phyloP scores from a whole-genome alignment of 2,888 invertebrate species.

The Sycophila texana region DNA sequence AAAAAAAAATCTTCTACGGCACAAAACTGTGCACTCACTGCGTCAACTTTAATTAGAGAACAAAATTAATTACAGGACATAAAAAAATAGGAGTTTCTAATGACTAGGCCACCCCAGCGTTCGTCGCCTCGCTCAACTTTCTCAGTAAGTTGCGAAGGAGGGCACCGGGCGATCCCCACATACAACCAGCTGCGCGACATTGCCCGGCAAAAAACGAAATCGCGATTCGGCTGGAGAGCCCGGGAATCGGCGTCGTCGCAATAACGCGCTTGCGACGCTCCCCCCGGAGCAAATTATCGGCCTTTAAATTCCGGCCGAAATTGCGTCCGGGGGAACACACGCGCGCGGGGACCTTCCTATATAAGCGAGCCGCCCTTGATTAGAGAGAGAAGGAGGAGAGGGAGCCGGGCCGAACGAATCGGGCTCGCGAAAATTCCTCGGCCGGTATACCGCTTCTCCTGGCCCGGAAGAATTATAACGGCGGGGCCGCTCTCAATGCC shows the following conservation, averaged over 20 bases:
- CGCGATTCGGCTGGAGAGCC: background rate
- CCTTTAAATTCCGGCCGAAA: slow-evolving; percentile 51
- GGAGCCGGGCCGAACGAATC: slow-evolving; percentile 34
- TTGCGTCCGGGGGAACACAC: slow-evolving; percentile 21
- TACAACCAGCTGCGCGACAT: background rate
- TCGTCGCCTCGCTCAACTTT: no score
- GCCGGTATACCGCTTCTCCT: background rate
- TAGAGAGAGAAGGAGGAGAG: slow-evolving; percentile 13
- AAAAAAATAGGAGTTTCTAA: no score
- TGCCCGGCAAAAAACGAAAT: background rate
- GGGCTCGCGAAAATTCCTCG: slow-evolving; percentile 52
- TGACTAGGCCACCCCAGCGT: no score
- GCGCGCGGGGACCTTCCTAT: slow-evolving; percentile 7
- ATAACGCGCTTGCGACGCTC: slow-evolving; percentile 35
- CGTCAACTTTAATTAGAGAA: no score
- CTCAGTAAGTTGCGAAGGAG: background rate
- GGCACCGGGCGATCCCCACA: background rate
- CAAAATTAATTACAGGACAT: no score
- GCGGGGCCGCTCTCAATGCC: slow-evolving; percentile 30
- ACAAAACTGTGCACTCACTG: no score
- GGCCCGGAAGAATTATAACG: slow-evolving; percentile 49
- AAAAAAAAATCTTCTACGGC: no score
- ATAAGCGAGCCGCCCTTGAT: background rate
- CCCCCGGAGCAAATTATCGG: slow-evolving; percentile 45
- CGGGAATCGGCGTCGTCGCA: slow-evolving; percentile 27